These are phyloP conservation scores for Bathynomus jamesi DNA, from an alignment of 1,140 invertebrate genomes.

Conservation along the genomic window DNA sequence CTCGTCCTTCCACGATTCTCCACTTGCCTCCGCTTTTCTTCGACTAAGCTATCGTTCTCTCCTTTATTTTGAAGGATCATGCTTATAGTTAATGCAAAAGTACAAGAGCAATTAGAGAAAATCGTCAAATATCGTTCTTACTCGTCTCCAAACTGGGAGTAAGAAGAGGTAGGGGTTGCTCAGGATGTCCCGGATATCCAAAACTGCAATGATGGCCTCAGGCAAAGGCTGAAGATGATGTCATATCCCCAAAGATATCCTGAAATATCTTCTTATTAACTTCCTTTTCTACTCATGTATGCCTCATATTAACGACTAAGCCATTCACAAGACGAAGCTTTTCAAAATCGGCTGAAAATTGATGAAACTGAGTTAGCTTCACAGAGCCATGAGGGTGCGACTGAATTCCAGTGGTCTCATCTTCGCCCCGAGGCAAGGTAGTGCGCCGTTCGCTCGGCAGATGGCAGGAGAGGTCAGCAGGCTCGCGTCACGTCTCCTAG, in stretches of 20 bases:
- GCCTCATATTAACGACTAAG: neutral
- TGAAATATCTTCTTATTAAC: neutral
- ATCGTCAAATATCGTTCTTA: neutral
- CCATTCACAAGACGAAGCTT: neutral
- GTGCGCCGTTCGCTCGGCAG: neutral
- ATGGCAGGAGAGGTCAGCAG: neutral
- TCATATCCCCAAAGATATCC: neutral
- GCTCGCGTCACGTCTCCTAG: neutral
- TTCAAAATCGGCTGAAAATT: neutral
- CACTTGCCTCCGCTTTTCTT: neutral
- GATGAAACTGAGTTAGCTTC: neutral
- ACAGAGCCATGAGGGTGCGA: neutral
- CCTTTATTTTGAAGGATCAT: neutral
- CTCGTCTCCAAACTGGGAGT: neutral
- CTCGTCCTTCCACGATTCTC: neutral
- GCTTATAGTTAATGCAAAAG: neutral
- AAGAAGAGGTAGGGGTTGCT: neutral
- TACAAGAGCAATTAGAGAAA: neutral
- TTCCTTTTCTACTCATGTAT: neutral
- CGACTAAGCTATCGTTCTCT: neutral
- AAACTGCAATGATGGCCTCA: neutral
- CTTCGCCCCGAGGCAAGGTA: neutral
- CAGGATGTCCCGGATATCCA: neutral
- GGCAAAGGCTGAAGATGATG: neutral
- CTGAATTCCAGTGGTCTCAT: slow-evolving; percentile 1